Base-by-base conservation (phyloP, 2,888 invertebrate genomes). In the Euproctis similis region DNA sequence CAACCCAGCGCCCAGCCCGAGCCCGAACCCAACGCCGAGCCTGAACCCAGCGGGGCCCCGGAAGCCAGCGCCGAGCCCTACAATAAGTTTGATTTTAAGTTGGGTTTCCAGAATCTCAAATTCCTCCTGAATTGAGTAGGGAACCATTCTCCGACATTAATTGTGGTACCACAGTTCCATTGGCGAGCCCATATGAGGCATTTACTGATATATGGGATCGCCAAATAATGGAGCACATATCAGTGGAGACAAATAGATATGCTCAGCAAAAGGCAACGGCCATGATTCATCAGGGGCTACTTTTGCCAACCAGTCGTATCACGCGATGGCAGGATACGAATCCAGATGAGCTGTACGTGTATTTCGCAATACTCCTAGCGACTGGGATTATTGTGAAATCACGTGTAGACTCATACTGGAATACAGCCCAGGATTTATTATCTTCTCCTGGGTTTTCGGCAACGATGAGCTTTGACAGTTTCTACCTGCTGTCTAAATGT, bases 111-210 rank as follows among this genome's bases (percentile, higher is more conserved):
- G 7, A 12, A 9, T 8, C 33, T 30, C 36, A 29, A 19, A 27
- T 42, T 35, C 22, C 19, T 27, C 30, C 39, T 31, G 30, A 31
- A 24, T 18, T 16, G 31, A 35, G 42, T 19, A 24, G 37, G 21
- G 44, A 45, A 39, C 19, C 19, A 8, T 19, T 19, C 19, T 19
- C 19, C 2, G n/a, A 25, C 28, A 23, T 44, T 45, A 41, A 47
- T 29, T 28, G 24, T 21, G 47, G 51, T 27, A 46, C 49, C 1
- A 44, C 42, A 6, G 20, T 24, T 32, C 26, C 36, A n/a, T 19
- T 19, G n/a, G 8, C 19, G 18, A 14, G 4, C 26, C 12, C 24
- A 38, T 27, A 5, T 31, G 12, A 30, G 37, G 25, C 37, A 34
- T 13, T 30, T 24, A 2, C 34, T 34, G 25, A 24, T 37, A 11